These are phyloP conservation scores for Zosterops hypoxanthus DNA, from an alignment of 2,113 vertebrate species.

Conservation along the genomic window DNA sequence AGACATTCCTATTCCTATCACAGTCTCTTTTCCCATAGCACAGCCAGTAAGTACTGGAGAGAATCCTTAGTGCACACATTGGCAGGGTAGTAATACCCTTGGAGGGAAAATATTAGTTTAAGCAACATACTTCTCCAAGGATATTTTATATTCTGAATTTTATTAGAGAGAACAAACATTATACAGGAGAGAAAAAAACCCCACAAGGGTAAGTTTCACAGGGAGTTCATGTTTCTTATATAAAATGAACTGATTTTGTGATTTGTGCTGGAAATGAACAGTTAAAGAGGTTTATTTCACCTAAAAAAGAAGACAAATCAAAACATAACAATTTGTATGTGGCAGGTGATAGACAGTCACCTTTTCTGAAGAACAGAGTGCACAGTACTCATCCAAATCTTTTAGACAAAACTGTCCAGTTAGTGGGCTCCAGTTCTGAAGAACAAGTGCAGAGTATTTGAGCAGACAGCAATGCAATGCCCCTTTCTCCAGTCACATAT, in stretches of 20 bases:
- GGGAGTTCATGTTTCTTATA: neutral
- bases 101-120: neutral
- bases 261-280: neutral
- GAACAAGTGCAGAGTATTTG: neutral
- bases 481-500: neutral
- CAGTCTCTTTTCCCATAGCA: neutral
- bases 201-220: neutral
- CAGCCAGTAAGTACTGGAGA: neutral
- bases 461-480: neutral
- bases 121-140: neutral
- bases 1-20: neutral
- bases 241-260: neutral
- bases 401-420: neutral
- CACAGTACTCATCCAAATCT: neutral
- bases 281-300: neutral
- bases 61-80: neutral
- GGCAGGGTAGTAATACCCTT: neutral
- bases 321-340: neutral
- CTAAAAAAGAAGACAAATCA: neutral
- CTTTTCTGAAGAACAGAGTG: neutral
- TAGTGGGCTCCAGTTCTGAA: neutral
- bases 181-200: neutral
- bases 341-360: neutral
- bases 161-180: neutral
- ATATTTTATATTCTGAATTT: neutral